phyloP scores from a whole-genome alignment of 2,888 invertebrate species.

The Cyaniris semiargus region DNA sequence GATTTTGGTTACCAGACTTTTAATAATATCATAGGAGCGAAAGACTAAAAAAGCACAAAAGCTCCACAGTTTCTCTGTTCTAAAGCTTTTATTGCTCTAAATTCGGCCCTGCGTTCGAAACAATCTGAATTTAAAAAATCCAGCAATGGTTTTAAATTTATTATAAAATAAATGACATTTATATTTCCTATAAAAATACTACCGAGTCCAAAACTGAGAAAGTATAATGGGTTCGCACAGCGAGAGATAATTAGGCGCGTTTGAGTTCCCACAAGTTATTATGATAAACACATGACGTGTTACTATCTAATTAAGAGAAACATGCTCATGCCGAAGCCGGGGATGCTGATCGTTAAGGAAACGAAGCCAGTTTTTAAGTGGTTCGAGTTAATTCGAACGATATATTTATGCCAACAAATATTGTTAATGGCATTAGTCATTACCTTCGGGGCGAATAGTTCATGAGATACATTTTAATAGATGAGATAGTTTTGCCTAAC shows the following conservation, averaged over 20 bases:
- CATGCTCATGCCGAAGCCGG: slow-evolving; percentile 8
- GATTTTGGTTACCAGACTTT: not conserved
- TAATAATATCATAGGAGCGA: not conserved
- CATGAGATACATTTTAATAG: slow-evolving; percentile 11
- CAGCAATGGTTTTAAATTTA: not conserved
- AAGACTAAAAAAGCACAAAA: not conserved
- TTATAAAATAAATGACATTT: not conserved
- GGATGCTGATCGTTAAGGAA: slow-evolving; percentile 21
- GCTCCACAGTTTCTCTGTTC: not conserved
- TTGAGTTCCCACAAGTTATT: slow-evolving; percentile 25
- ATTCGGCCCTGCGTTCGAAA: slow-evolving; percentile 3
- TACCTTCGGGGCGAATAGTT: not conserved
- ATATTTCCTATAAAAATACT: not conserved
- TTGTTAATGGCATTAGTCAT: slow-evolving; percentile 13
- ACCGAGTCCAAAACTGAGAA: not conserved
- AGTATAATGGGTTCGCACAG: not conserved
- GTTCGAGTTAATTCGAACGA: slow-evolving; percentile 16
- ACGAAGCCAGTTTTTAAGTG: slow-evolving; percentile 30
- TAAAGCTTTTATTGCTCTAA: slow-evolving; percentile 3
- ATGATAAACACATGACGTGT: slow-evolving; percentile 26
- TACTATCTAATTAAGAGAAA: slow-evolving; percentile 28
- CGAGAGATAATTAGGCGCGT: not conserved
- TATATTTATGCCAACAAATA: slow-evolving; percentile 28
- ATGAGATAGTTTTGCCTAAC: not conserved
- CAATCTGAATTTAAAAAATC: not conserved